phyloP scores from a whole-genome alignment of 2,113 vertebrate species.

The Odontophorus gujanensis region DNA sequence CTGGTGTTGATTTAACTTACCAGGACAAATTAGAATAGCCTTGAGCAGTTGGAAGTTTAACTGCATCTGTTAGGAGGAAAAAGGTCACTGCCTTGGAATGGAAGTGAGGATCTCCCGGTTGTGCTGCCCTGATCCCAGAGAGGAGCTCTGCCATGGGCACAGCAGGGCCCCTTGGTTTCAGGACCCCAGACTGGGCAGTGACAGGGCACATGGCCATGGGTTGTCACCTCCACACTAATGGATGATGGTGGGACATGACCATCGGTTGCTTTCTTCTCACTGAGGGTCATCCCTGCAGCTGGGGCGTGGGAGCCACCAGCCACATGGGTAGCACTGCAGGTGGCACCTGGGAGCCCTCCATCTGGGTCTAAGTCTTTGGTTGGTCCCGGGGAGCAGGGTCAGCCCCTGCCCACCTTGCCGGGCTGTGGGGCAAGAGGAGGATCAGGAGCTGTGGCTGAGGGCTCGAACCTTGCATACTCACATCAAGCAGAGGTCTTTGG shows the following conservation, averaged over 20 bases:
- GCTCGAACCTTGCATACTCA: background rate
- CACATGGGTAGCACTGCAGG: rapidly evolving
- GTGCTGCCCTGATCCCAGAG: background rate
- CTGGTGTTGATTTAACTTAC: conserved; percentile 70
- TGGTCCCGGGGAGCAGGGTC: background rate
- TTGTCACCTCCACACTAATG: background rate
- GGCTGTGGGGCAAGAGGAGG: background rate
- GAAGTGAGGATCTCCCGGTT: background rate
- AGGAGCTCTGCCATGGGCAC: background rate
- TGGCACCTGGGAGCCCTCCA: too few species aligned
- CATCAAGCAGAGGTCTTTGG: background rate
- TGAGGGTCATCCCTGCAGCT: background rate
- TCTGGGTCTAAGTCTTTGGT: background rate
- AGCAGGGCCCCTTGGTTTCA: background rate
- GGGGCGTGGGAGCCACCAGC: background rate
- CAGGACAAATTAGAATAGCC: conserved; percentile 68
- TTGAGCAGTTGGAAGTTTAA: conserved; percentile 65
- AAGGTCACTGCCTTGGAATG: conserved; percentile 15
- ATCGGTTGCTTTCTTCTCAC: too few species aligned
- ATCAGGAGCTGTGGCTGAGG: background rate
- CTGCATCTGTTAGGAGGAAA: conserved; percentile 24
- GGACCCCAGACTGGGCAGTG: background rate
- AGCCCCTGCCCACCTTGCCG: background rate
- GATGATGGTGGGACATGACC: too few species aligned
- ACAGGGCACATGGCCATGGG: background rate